phyloP scores from a whole-genome alignment of 2,888 invertebrate genomes.

The Podabrus alpinus region DNA sequence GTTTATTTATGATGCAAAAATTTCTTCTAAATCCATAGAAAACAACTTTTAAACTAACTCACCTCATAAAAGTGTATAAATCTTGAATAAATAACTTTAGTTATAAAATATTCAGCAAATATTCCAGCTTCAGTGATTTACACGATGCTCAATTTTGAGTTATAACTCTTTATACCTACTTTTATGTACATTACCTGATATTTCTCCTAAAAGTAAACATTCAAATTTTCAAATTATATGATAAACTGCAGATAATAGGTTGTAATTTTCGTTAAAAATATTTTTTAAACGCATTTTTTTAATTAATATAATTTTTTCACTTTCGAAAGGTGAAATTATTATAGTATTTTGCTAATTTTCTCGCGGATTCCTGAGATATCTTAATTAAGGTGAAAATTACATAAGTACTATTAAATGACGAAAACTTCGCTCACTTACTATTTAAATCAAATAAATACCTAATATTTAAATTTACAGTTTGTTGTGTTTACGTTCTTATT shows the following conservation, averaged over 20 bases:
- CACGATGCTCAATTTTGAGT: slow-evolving; percentile 14
- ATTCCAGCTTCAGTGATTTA: slow-evolving; percentile 13
- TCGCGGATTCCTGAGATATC: not conserved
- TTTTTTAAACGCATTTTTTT: too few species aligned
- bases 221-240: not conserved
- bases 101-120: slow-evolving; percentile 18
- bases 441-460: not conserved
- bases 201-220: not conserved
- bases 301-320: too few species aligned
- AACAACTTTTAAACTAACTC: not conserved
- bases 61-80: slow-evolving; percentile 13
- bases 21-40: not conserved
- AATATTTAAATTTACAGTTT: not conserved
- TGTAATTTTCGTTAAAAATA: too few species aligned
- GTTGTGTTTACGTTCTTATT: not conserved
- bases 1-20: not conserved
- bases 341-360: too few species aligned
- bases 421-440: not conserved
- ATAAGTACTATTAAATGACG: not conserved
- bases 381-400: not conserved
- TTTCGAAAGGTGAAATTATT: not conserved
- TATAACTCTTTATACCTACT: slow-evolving; percentile 12
- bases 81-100: slow-evolving; percentile 16
- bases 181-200: slow-evolving; percentile 7
- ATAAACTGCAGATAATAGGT: not conserved